Conservation (phyloP, 2,113 vertebrate species). For the Gymnobelideus leadbeateri region DNA sequence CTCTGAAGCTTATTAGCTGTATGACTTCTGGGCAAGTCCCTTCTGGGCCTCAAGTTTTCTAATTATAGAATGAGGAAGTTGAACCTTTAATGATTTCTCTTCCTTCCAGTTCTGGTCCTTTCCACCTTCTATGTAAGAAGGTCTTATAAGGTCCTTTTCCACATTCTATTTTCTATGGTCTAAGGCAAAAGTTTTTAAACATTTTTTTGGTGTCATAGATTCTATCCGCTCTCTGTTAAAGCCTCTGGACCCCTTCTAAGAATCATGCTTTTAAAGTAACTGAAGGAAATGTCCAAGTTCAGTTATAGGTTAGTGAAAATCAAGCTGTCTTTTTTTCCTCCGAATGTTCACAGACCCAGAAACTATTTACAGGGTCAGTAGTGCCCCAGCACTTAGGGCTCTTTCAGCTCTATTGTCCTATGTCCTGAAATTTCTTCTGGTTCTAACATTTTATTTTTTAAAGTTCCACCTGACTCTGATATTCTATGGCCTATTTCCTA, state of each 20-base stretch:
- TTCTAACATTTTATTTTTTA: background rate
- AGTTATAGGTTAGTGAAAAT: background rate
- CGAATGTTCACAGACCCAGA: background rate
- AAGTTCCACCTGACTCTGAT: background rate
- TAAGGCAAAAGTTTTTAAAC: background rate
- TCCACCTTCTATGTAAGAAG: background rate
- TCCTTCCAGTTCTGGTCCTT: background rate
- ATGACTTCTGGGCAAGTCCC: background rate
- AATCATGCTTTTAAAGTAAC: background rate
- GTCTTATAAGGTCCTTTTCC: background rate
- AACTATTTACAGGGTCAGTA: background rate
- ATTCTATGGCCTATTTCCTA: background rate
- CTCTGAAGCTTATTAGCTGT: background rate
- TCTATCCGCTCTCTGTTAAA: background rate
- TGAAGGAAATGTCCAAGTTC: background rate
- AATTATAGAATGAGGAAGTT: background rate
- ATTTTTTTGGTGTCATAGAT: background rate
- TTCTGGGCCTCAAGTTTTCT: background rate
- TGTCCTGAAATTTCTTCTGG: background rate
- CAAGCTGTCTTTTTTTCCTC: background rate
- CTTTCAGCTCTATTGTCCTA: background rate
- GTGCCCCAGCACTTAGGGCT: background rate
- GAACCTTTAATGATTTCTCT: background rate
- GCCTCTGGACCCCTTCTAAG: background rate
- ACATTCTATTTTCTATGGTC: background rate